These are phyloP conservation scores for Cactoblastis cactorum DNA, from an alignment of 2,888 invertebrate species.

Conservation along the genomic window DNA sequence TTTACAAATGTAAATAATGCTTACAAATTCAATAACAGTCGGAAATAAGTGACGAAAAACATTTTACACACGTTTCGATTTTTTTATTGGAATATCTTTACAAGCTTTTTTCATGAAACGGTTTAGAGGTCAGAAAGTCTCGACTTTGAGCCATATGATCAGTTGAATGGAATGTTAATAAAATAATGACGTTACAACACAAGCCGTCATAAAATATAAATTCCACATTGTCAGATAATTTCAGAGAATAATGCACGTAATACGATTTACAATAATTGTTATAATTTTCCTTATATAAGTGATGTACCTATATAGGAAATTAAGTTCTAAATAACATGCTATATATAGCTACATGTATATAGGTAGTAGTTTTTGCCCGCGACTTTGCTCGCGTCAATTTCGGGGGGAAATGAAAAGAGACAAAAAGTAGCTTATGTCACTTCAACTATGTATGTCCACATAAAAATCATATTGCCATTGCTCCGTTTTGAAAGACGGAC, in stretches of 20 bases:
- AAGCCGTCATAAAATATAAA: background rate
- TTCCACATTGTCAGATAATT: background rate
- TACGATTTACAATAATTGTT: background rate
- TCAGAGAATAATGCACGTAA: constrained; percentile 1
- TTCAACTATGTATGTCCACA: too few species aligned
- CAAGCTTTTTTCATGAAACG: background rate
- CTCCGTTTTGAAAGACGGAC: too few species aligned
- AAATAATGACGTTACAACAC: background rate
- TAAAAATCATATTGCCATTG: too few species aligned
- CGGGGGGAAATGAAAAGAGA: too few species aligned
- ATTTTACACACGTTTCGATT: constrained; percentile 1
- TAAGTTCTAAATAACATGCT: background rate
- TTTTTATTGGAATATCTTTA: constrained; percentile 2
- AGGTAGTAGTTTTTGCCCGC: too few species aligned
- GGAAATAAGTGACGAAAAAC: background rate
- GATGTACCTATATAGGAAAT: background rate
- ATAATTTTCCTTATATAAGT: constrained; percentile 2
- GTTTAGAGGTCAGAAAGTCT: background rate
- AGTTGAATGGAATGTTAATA: background rate
- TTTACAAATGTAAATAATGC: background rate
- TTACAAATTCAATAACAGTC: background rate
- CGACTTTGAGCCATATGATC: background rate
- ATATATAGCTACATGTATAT: too few species aligned
- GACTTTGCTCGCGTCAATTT: too few species aligned
- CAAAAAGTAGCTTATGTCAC: too few species aligned